phyloP scores from a whole-genome alignment of 2,888 invertebrate genomes.

The Ichneumoninae sp. region DNA sequence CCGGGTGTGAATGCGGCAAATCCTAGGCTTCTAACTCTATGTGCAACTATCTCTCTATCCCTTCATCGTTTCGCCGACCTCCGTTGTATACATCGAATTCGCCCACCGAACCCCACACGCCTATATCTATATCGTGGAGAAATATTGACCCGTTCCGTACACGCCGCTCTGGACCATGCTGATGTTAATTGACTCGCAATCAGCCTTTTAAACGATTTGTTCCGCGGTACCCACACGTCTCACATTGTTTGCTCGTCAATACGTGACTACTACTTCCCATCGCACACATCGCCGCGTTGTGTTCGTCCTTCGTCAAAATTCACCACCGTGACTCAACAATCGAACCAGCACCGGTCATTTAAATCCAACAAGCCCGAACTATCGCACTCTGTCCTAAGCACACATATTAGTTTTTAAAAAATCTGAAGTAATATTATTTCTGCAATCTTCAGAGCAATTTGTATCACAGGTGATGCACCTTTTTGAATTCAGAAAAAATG shows the following conservation, averaged over 20 bases:
- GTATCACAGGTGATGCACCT: too few relatives aligned
- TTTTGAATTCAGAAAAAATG: too few relatives aligned
- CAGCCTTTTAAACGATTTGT: constrained; percentile 67
- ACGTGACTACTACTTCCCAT: constrained; percentile 36
- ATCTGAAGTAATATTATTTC: too few relatives aligned
- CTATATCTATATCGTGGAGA: constrained; percentile 30
- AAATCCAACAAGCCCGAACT: neutral
- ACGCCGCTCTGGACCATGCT: constrained; percentile 24
- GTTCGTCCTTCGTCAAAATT: constrained; percentile 36
- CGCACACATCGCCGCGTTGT: neutral
- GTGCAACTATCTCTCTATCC: constrained; percentile 49
- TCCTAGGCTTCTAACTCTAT: constrained; percentile 55
- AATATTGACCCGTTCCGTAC: constrained; percentile 61
- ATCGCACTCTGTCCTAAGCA: neutral
- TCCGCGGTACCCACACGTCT: constrained; percentile 46
- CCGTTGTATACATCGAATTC: constrained; percentile 13
- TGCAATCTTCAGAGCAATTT: too few relatives aligned
- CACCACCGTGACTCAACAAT: neutral
- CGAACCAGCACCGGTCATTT: constrained; percentile 5
- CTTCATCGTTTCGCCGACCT: constrained; percentile 23
- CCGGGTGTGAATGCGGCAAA: constrained; percentile 64
- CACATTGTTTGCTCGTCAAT: constrained; percentile 62
- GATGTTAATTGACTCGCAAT: constrained; percentile 67
- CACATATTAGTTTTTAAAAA: too few relatives aligned
- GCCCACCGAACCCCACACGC: neutral